A percentile compares a stretch with the other conserved stretches of the same genome.
These are phyloP conservation scores for Meliscaeva auricollis DNA, from an alignment of 2,888 invertebrate species.

Conservation along the genomic window DNA sequence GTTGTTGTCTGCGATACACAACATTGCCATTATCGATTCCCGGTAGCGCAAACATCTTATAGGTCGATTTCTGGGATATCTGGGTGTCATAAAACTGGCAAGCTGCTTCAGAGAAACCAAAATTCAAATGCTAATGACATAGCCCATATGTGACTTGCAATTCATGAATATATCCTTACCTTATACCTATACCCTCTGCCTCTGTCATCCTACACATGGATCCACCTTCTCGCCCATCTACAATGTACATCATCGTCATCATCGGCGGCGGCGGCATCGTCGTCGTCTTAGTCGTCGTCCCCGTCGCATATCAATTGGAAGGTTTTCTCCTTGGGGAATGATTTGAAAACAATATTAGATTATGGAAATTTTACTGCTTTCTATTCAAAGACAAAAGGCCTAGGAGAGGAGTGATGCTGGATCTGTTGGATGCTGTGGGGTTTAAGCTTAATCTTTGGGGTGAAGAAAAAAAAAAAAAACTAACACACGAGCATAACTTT, in stretches of 20 bases:
- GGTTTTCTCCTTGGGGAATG: slow-evolving; percentile 71
- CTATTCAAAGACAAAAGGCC: slow-evolving; percentile 50
- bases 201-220: slow-evolving; percentile 18
- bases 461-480: slow-evolving; percentile 18
- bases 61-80: slow-evolving; percentile 67
- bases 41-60: slow-evolving; percentile 66
- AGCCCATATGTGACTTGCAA: slow-evolving; percentile 72
- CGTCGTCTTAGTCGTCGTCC: slow-evolving; percentile 76
- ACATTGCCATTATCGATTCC: slow-evolving; percentile 73
- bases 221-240: slow-evolving; percentile 39
- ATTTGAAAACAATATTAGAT: slow-evolving; percentile 76
- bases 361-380: slow-evolving; percentile 75
- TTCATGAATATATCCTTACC: slow-evolving; percentile 54
- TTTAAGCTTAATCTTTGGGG: slow-evolving; percentile 33
- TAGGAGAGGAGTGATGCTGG: not conserved
- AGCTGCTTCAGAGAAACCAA: slow-evolving; percentile 70
- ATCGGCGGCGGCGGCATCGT: slow-evolving; percentile 72
- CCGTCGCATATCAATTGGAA: slow-evolving; percentile 74
- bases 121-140: slow-evolving; percentile 76
- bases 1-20: slow-evolving; percentile 52
- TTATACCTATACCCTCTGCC: slow-evolving; percentile 6
- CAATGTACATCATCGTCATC: slow-evolving; percentile 38
- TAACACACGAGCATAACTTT: slow-evolving; percentile 57
- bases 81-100: slow-evolving; percentile 70
- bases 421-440: slow-evolving; percentile 24